Conservation (phyloP, 2,888 invertebrate species). For the Agriopis leucophaearia region DNA sequence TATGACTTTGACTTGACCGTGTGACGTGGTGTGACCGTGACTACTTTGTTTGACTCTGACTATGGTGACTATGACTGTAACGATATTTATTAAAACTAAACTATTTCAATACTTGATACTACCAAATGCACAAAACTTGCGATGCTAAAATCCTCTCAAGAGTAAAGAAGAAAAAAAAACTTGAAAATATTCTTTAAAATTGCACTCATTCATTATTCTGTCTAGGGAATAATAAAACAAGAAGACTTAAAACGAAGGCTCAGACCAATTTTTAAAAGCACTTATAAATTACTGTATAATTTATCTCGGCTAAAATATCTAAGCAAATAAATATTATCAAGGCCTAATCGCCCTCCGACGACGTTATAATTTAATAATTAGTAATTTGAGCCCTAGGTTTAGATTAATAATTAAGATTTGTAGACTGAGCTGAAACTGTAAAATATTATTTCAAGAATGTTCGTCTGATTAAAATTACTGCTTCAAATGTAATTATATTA, state of each 20-base stretch:
- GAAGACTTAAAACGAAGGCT: not conserved
- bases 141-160: no score
- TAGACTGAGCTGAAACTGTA: not conserved
- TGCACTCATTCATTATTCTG: no score
- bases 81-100: no score
- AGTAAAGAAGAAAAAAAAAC: no score
- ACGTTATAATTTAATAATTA: conserved; percentile 7
- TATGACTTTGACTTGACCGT: no score
- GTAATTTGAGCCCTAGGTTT: conserved; percentile 2
- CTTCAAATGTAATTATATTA: not conserved
- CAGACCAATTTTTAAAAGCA: not conserved
- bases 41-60: no score
- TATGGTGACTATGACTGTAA: no score
- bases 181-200: no score
- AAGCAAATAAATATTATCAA: conserved; percentile 1
- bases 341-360: not conserved
- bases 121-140: no score
- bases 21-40: no score
- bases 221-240: no score
- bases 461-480: not conserved
- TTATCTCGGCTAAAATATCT: not conserved
- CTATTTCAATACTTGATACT: no score
- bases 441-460: conserved; percentile 4
- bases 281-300: not conserved
- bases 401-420: conserved; percentile 8